These are phyloP conservation scores for Chrysopa pallens DNA, from an alignment of 1,140 invertebrate species.

Conservation along the genomic window DNA sequence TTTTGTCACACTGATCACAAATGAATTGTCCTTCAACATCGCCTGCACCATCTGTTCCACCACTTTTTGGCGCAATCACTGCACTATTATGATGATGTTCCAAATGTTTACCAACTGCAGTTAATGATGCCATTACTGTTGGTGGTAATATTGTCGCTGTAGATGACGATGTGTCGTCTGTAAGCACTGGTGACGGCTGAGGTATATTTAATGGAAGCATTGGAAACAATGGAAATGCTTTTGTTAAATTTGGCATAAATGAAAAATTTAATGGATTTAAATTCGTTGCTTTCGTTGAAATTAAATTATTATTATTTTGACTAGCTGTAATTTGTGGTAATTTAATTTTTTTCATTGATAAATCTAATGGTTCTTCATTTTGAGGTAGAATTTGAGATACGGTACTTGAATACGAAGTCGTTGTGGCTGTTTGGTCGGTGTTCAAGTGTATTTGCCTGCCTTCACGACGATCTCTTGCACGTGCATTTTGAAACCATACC, in stretches of 20 bases:
- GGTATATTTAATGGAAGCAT: too few species aligned
- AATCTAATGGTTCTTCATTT: constrained; percentile 68
- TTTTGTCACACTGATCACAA: constrained; percentile 98
- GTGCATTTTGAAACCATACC: constrained; percentile 96
- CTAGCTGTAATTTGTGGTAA: too few species aligned
- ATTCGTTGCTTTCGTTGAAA: too few species aligned
- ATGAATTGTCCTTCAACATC: constrained; percentile 64
- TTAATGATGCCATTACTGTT: constrained; percentile 31
- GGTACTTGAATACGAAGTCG: constrained; percentile 4
- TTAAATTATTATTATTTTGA: too few species aligned
- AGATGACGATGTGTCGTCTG: constrained; percentile 16
- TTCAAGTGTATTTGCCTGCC: constrained; percentile 39
- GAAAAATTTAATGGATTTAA: too few species aligned
- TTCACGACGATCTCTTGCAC: constrained; percentile 74
- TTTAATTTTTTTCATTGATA: constrained; percentile 58
- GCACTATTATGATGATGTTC: constrained; percentile 7
- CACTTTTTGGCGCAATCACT: constrained; percentile 24
- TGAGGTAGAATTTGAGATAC: constrained; percentile 12
- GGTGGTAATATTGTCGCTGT: constrained; percentile 35
- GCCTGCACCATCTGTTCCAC: constrained; percentile 20
- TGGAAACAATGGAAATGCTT: too few species aligned
- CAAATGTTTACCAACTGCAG: constrained; percentile 33
- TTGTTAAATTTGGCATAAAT: too few species aligned
- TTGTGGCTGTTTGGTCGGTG: constrained; percentile 15
- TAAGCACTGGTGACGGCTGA: too few species aligned